Conservation (phyloP, 2,888 invertebrate species). For the Heterodera filipjevi region DNA sequence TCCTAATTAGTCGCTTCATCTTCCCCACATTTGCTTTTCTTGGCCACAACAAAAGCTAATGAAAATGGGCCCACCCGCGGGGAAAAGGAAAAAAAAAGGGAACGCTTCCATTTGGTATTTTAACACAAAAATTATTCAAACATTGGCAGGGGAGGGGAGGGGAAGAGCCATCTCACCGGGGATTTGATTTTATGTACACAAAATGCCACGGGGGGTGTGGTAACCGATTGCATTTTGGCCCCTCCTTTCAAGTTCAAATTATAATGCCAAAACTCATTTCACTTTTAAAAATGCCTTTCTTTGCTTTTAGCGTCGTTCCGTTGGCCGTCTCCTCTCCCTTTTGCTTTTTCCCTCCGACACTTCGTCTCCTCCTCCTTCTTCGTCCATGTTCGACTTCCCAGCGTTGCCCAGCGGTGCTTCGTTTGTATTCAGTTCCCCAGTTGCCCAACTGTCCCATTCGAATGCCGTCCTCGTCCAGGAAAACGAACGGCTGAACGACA, state of each 20-base stretch:
- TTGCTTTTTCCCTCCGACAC: not conserved
- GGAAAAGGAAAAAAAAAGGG: not conserved
- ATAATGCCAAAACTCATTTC: not conserved
- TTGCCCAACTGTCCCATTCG: conserved; percentile 42
- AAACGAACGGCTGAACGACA: conserved; percentile 40
- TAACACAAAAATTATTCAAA: not conserved
- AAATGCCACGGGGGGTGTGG: too few species aligned
- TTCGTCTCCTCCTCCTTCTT: not conserved
- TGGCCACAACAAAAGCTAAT: conserved; percentile 7
- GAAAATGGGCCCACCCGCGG: not conserved
- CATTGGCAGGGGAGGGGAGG: not conserved
- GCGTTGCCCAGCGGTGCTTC: conserved; percentile 4
- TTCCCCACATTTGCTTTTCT: not conserved
- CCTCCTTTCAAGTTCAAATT: not conserved
- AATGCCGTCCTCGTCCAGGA: conserved; percentile 44
- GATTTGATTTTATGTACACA: too few species aligned
- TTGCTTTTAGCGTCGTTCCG: conserved; percentile 8
- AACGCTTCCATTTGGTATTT: not conserved
- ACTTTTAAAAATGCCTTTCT: not conserved
- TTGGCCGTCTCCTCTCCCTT: conserved; percentile 6
- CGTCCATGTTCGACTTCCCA: conserved; percentile 26
- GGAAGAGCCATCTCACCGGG: not conserved
- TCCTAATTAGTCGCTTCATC: conserved; percentile 1
- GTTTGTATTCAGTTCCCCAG: conserved; percentile 17
- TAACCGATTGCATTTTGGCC: not conserved